phyloP scores from a whole-genome alignment of 2,113 vertebrate genomes.

The Neodon shergylaensis region DNA sequence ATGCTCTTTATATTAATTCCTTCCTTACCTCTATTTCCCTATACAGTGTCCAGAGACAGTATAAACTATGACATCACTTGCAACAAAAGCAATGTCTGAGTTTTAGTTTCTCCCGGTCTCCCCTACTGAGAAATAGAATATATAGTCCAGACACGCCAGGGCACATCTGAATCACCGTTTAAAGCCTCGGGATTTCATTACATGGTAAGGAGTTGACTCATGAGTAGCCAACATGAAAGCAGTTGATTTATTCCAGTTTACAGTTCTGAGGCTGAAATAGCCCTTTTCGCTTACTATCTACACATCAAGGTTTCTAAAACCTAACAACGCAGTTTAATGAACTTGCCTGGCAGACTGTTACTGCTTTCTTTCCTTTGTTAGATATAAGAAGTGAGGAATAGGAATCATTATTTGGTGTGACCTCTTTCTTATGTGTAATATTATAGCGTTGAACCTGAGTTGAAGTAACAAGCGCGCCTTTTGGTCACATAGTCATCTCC shows the following conservation, averaged over 20 bases:
- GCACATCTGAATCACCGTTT: not conserved
- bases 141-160: not conserved
- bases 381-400: not conserved
- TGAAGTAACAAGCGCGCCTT: not conserved
- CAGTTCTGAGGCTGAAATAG: not conserved
- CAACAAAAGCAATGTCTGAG: not conserved
- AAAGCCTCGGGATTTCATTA: not conserved
- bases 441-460: not conserved
- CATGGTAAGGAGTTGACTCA: not conserved
- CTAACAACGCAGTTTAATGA: not conserved
- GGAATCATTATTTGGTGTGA: not conserved
- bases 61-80: not conserved
- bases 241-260: not conserved
- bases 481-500: not conserved
- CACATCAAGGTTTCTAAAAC: not conserved
- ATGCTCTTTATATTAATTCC: not conserved
- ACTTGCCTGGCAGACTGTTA: not conserved
- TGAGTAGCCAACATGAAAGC: constrained; percentile 2
- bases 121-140: not conserved
- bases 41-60: not conserved
- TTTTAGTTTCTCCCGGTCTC: not conserved
- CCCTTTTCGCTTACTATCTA: not conserved
- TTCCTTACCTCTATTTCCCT: not conserved
- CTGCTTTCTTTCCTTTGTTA: not conserved
- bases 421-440: not conserved